Base-by-base conservation (phyloP, 2,888 invertebrate genomes). In the Scelioninae gen. 2 region DNA sequence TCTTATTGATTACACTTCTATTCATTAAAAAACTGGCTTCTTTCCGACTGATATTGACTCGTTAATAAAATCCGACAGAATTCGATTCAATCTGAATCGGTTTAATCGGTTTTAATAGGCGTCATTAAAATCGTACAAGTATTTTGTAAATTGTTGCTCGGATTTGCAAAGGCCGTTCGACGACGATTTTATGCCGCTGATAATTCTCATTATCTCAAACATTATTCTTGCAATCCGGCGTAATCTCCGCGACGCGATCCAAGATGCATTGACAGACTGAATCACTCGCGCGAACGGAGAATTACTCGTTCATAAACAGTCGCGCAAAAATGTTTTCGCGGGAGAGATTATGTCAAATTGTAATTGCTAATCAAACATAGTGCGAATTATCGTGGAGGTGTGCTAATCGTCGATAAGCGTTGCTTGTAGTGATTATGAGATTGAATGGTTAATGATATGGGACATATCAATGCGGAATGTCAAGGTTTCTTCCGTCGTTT, bases 151-250 rank as follows among this genome's bases (percentile, higher is more conserved):
- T n/a, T n/a, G n/a, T 35, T 15, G 55, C 35, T 60, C 19, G 31
- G 16, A 61, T 61, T 60, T 53, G 46, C 22, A 55, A 61, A 55
- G 19, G 25, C 35, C 31, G 11, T 50, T 55, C 45, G 64, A 39
- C 52, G 53, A 60, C 61, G 72, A 72, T 65, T 72, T 72, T 65
- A 65, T 55, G 48, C 19, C 43, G 53, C 60, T 55, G 65, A 60
- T 67, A 74, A 74, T 70, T 65, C 48, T 37, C 60, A 50, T 75
- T 75, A 76, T 76, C 75, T 69, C 37, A 10, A 58, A 61, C 72
- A 71, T 77, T 72, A 76, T 74, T 69, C 75, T 50, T 33, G 22
- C 68, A 76, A 78, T 76, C 74, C 53, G 37, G 48, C 50, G 57
- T 76, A 76, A 75, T 76, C 76, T 64, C 58, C 31, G 61, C 50